Evolutionary conservation across 2,888 invertebrate genomes (phyloP).

Genomic region (Drosophila mercatorum): DNA sequence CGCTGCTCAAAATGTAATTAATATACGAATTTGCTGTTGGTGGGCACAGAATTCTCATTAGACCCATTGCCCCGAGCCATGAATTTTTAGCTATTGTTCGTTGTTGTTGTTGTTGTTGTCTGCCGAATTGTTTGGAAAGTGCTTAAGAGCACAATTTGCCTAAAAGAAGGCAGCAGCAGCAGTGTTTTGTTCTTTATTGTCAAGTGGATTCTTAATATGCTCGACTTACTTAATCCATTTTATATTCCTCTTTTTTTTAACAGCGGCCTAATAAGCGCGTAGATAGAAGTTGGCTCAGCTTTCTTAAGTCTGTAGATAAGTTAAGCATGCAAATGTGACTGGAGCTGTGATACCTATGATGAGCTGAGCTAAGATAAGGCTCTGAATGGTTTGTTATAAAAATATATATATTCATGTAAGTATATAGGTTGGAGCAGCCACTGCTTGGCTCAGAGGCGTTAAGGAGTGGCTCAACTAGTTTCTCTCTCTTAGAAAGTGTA

Average conservation of each 20-base stretch:
- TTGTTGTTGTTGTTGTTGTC: background rate
- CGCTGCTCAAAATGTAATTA: slow-evolving; percentile 54
- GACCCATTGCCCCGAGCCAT: slow-evolving; percentile 21
- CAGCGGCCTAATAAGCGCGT: background rate
- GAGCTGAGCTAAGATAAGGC: background rate
- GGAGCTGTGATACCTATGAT: background rate
- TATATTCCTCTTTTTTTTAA: background rate
- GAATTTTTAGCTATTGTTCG: slow-evolving; percentile 5
- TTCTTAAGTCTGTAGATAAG: background rate
- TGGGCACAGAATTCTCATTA: slow-evolving; percentile 45
- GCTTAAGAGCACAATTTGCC: slow-evolving; percentile 55
- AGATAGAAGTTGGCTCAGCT: background rate
- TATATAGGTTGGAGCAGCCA: background rate
- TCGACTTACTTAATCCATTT: slow-evolving; percentile 4
- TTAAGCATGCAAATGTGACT: background rate
- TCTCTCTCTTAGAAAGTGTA: too few species aligned
- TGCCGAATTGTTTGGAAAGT: slow-evolving; percentile 43
- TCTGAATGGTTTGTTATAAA: background rate
- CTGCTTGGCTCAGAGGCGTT: background rate
- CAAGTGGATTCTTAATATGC: slow-evolving; percentile 24
- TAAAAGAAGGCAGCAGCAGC: slow-evolving; percentile 18
- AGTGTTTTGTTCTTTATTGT: slow-evolving; percentile 16
- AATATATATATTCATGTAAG: background rate
- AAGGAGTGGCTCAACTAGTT: background rate
- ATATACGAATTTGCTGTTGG: slow-evolving; percentile 34